Evolutionary conservation across 2,797 vertebrate genomes (phyloP).

Genomic region (Carapus acus): DNA sequence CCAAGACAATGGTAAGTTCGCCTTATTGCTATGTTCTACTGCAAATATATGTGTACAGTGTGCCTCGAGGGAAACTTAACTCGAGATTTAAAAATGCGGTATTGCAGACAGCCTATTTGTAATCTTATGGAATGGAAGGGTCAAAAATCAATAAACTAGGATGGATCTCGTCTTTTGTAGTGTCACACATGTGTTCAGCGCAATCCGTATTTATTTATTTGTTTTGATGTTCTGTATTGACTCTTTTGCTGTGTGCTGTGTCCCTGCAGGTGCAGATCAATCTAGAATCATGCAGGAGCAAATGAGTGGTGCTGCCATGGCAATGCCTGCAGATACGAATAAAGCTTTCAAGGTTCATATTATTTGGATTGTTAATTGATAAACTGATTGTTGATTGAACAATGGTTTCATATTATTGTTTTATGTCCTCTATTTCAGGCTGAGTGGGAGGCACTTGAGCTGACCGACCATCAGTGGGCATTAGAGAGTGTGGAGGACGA

Average conservation of each 20-base stretch:
- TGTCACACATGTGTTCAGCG: too few species aligned
- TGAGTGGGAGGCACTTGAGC: constrained; percentile 95
- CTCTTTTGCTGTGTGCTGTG: background rate
- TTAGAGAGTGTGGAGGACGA: constrained; percentile 95
- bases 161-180: too few species aligned
- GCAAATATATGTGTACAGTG: background rate
- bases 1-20: constrained; percentile 91
- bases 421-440: constrained; percentile 72
- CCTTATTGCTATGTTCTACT: background rate
- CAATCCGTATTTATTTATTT: too few species aligned
- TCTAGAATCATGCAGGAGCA: constrained; percentile 99
- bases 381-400: too few species aligned
- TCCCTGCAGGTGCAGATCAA: constrained; percentile 84
- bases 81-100: too few species aligned
- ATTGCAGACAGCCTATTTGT: too few species aligned
- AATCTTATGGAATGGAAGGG: too few species aligned
- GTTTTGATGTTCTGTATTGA: too few species aligned
- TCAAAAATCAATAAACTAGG: too few species aligned
- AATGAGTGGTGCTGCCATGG: constrained; percentile 99
- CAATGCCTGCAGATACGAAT: constrained; percentile 98
- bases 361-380: background rate
- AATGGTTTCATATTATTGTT: constrained; percentile 12
- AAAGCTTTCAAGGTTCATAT: constrained; percentile 97
- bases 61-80: too few species aligned
- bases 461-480: constrained; percentile 98